Conservation (phyloP, 2,888 invertebrate genomes). For the Hyppa rectilinea region DNA sequence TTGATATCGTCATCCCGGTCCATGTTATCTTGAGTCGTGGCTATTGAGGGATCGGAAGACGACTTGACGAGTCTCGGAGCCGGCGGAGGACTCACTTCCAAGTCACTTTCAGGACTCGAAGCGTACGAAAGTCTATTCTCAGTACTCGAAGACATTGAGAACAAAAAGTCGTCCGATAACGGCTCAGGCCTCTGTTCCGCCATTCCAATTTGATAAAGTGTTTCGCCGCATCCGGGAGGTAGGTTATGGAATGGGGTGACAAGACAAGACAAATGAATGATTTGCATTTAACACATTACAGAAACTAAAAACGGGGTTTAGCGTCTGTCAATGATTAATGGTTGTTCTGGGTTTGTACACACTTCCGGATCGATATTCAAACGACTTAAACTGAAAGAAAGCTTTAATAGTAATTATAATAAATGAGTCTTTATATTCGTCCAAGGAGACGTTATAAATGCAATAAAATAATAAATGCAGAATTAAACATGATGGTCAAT, state of each 20-base stretch:
- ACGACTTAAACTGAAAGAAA: constrained; percentile 4
- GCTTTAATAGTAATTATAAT: not conserved
- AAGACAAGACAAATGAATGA: constrained; percentile 91
- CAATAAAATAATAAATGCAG: not conserved
- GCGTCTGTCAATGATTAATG: constrained; percentile 87
- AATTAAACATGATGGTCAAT: constrained; percentile 35
- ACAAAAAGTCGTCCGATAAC: constrained; percentile 99
- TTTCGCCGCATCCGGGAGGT: constrained; percentile 84
- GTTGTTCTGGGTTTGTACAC: constrained; percentile 74
- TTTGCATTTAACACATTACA: constrained; percentile 84
- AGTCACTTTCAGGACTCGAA: constrained; percentile 98
- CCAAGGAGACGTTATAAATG: not conserved
- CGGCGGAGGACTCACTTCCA: constrained; percentile 95
- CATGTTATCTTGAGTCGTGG: constrained; percentile 97
- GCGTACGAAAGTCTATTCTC: constrained; percentile 97
- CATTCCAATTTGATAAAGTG: constrained; percentile 59
- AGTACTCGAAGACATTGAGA: constrained; percentile 97
- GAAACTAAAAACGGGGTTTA: constrained; percentile 84
- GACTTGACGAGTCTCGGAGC: constrained; percentile 94
- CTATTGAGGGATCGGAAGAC: constrained; percentile 98
- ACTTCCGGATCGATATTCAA: constrained; percentile 81
- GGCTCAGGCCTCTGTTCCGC: constrained; percentile 97
- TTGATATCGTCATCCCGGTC: constrained; percentile 91
- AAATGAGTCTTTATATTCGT: not conserved
- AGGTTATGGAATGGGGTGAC: constrained; percentile 90